Conservation (phyloP, 2,888 invertebrate species). For the Nomada lathburiana region DNA sequence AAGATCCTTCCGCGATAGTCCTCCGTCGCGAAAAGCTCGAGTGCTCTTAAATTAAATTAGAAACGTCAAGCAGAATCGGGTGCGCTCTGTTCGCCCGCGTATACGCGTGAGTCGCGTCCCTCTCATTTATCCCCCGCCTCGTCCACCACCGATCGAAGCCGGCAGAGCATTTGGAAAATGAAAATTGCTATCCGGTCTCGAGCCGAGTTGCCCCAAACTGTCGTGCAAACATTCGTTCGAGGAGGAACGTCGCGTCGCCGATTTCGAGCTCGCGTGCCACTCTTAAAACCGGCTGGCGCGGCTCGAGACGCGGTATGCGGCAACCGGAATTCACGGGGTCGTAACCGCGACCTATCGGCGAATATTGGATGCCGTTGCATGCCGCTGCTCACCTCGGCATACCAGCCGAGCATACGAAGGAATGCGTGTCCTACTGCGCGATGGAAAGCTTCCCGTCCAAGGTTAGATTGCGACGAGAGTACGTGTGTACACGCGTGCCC, state of each 20-base stretch:
- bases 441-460: constrained; percentile 76
- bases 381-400: constrained; percentile 82
- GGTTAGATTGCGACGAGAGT: constrained; percentile 73
- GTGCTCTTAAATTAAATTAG: constrained; percentile 45
- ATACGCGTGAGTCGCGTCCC: background rate
- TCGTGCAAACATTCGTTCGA: constrained; percentile 19
- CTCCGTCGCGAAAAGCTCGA: constrained; percentile 3
- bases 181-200: background rate
- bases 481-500: constrained; percentile 45
- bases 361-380: constrained; percentile 83
- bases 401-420: constrained; percentile 79
- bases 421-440: constrained; percentile 80
- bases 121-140: too few species aligned
- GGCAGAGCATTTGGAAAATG: too few species aligned
- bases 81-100: too few species aligned
- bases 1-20: constrained; percentile 41
- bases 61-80: constrained; percentile 1
- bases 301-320: constrained; percentile 69
- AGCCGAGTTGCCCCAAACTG: background rate
- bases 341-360: constrained; percentile 81
- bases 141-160: background rate
- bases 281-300: constrained; percentile 65
- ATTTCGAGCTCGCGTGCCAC: constrained; percentile 60
- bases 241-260: constrained; percentile 42
- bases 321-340: constrained; percentile 80